Percentiles rank a stretch among this genome's conserved stretches.
Evolutionary conservation across 1,140 invertebrate genomes (phyloP).

Genomic region (Globodera rostochiensis): DNA sequence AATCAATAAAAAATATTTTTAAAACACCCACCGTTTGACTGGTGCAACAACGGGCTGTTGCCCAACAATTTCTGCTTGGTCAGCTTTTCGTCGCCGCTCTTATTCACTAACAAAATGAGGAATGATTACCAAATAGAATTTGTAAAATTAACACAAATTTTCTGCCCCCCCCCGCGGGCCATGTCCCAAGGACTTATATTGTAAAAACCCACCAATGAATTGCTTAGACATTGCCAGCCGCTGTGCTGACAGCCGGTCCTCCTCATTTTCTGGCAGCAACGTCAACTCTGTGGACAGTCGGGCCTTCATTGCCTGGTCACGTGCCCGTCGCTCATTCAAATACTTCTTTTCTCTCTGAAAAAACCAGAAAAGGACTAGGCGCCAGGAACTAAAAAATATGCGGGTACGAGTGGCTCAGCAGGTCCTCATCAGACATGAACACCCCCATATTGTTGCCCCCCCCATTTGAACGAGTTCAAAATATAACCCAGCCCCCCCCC

Average conservation of each 20-base stretch:
- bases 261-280: conserved; percentile 55
- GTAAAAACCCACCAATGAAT: conserved; percentile 12
- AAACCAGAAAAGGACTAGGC: not conserved
- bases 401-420: too few relatives aligned
- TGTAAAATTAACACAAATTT: too few relatives aligned
- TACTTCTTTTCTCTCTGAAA: conserved; percentile 58
- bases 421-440: too few relatives aligned
- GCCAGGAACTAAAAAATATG: too few relatives aligned
- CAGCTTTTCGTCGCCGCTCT: not conserved
- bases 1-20: too few relatives aligned
- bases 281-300: conserved; percentile 47
- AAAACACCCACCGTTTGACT: too few relatives aligned
- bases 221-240: conserved; percentile 49
- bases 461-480: too few relatives aligned
- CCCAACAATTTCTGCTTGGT: not conserved
- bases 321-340: conserved; percentile 47
- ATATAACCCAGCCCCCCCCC: too few relatives aligned
- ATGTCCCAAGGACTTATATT: not conserved
- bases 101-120: not conserved
- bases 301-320: conserved; percentile 48
- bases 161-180: too few relatives aligned
- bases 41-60: too few relatives aligned
- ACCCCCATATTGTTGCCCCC: too few relatives aligned
- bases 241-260: conserved; percentile 54
- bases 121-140: not conserved